A percentile compares a stretch with the other conserved stretches of the same genome.
phyloP scores from a whole-genome alignment of 2,797 vertebrate species.

The Rhinoraja longicauda region DNA sequence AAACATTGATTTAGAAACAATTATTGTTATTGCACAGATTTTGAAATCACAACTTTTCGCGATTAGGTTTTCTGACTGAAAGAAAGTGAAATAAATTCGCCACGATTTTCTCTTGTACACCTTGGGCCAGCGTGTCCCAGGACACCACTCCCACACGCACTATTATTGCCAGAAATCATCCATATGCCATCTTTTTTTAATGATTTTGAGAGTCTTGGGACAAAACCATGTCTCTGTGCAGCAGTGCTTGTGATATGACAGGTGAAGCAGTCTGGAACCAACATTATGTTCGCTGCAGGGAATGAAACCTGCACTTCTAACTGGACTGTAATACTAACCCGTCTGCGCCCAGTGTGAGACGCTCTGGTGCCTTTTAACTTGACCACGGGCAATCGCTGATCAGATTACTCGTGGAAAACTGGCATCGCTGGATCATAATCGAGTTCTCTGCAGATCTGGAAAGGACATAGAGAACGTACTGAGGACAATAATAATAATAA shows the following conservation, averaged over 20 bases:
- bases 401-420: neutral
- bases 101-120: neutral
- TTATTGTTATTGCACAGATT: neutral
- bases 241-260: neutral
- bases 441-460: neutral
- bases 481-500: too few relatives aligned
- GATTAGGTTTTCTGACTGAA: neutral
- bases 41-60: neutral
- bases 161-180: neutral
- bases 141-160: neutral
- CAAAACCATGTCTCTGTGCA: neutral
- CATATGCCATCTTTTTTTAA: neutral
- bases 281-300: neutral
- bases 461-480: neutral
- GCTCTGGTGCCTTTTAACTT: neutral
- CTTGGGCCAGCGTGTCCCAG: neutral
- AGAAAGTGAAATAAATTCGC: neutral
- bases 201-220: neutral
- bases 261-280: neutral
- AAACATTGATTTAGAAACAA: neutral
- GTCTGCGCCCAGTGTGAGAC: neutral
- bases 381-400: neutral
- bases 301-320: neutral
- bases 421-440: neutral
- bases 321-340: neutral